Conservation (phyloP, 2,888 invertebrate genomes). For the Hyppa rectilinea region DNA sequence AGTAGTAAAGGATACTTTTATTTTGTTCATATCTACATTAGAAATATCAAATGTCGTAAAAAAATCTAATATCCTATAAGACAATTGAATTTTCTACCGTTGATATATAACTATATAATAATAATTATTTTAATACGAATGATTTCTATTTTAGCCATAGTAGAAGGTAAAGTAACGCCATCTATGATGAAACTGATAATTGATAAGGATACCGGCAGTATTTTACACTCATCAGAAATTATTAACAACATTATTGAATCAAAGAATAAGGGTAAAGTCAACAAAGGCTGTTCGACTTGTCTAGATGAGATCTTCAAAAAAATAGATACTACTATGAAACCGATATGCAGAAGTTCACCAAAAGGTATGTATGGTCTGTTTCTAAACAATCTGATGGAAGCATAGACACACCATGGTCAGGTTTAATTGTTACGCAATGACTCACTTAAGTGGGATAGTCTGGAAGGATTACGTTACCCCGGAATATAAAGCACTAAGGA, state of each 20-base stretch:
- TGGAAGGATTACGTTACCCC: too few relatives aligned
- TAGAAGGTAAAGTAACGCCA: constrained; percentile 11
- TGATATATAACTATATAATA: too few relatives aligned
- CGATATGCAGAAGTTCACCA: background rate
- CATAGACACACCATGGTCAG: background rate
- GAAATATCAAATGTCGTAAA: too few relatives aligned
- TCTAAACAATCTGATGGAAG: background rate
- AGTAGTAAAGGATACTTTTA: too few relatives aligned
- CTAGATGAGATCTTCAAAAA: background rate
- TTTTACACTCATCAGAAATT: constrained; percentile 22
- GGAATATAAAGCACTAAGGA: too few relatives aligned
- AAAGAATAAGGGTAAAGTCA: background rate
- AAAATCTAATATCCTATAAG: too few relatives aligned
- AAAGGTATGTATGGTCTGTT: background rate
- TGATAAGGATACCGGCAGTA: constrained; percentile 18
- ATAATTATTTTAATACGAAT: background rate
- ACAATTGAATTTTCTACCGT: too few relatives aligned
- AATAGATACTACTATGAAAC: background rate
- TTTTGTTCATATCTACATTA: too few relatives aligned
- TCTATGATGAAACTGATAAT: constrained; percentile 27
- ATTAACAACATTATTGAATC: constrained; percentile 20
- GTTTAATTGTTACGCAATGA: background rate
- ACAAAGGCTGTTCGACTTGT: background rate
- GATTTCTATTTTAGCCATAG: constrained; percentile 28
- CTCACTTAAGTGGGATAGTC: too few relatives aligned